Conservation (phyloP, 2,113 vertebrate genomes). For the Cnemophilus loriae region DNA sequence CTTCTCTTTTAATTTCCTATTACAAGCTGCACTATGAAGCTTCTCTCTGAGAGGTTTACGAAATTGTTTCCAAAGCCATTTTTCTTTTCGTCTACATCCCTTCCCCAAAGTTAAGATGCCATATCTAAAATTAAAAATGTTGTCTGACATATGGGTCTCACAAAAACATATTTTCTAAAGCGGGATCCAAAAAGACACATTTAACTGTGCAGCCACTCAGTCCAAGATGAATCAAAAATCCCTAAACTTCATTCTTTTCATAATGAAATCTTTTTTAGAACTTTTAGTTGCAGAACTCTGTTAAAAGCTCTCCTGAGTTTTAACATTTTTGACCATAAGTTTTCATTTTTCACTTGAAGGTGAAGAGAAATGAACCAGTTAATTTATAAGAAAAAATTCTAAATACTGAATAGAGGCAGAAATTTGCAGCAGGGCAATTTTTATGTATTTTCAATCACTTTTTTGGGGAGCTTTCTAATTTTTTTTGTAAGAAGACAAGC, state of each 20-base stretch:
- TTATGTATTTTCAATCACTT: neutral
- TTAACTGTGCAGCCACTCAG: neutral
- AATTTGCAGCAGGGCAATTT: neutral
- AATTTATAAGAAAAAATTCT: neutral
- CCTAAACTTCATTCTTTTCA: neutral
- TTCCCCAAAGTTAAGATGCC: neutral
- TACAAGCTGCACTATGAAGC: neutral
- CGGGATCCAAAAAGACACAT: neutral
- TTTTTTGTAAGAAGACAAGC: neutral
- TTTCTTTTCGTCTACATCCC: neutral
- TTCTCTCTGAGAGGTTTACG: neutral
- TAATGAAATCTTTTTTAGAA: neutral
- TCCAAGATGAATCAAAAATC: neutral
- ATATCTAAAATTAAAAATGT: neutral
- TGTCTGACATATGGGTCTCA: neutral
- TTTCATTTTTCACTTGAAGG: neutral
- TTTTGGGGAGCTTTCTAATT: neutral
- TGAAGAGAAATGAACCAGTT: neutral
- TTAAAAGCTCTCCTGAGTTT: neutral
- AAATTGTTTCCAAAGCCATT: neutral
- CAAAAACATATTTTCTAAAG: neutral
- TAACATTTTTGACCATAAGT: neutral
- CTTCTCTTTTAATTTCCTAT: neutral
- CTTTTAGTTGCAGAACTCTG: neutral
- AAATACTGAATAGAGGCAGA: neutral